These are phyloP conservation scores for Pocota personata DNA, from an alignment of 2,888 invertebrate species.

Conservation along the genomic window DNA sequence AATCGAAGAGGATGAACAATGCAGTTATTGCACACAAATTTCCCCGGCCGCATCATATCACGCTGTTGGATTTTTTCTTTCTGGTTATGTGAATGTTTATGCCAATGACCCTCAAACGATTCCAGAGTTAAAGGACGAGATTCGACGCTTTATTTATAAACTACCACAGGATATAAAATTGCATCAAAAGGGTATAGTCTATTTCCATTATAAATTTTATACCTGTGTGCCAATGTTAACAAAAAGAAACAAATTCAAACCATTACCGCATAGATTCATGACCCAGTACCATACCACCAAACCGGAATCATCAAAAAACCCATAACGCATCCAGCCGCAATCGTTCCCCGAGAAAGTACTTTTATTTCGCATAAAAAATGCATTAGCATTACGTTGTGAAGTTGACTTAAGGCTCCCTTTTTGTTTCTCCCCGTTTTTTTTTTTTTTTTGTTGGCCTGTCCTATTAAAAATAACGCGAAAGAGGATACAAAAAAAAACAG, in stretches of 20 bases:
- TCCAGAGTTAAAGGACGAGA: too few species aligned
- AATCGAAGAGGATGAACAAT: too few species aligned
- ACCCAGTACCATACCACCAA: conserved; percentile 16
- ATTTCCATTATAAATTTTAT: conserved; percentile 28
- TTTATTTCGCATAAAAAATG: conserved; percentile 53
- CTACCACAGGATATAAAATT: too few species aligned
- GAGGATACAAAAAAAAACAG: neutral
- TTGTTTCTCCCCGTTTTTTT: neutral
- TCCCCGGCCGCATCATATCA: too few species aligned
- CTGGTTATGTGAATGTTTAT: too few species aligned
- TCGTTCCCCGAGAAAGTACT: conserved; percentile 32
- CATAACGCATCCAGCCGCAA: conserved; percentile 54
- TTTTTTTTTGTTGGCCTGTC: neutral
- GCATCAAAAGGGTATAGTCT: too few species aligned
- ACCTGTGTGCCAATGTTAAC: conserved; percentile 1
- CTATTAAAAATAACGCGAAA: neutral
- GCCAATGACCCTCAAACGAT: too few species aligned
- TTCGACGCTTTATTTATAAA: too few species aligned
- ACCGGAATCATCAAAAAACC: conserved; percentile 37
- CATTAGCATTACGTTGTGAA: conserved; percentile 47
- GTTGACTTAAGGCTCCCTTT: conserved; percentile 24
- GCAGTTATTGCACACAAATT: too few species aligned
- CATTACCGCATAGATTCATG: conserved; percentile 17
- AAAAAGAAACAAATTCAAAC: neutral
- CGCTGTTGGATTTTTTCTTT: too few species aligned